These are phyloP conservation scores for Halyomorpha halys DNA, from an alignment of 1,140 invertebrate species.

Conservation along the genomic window DNA sequence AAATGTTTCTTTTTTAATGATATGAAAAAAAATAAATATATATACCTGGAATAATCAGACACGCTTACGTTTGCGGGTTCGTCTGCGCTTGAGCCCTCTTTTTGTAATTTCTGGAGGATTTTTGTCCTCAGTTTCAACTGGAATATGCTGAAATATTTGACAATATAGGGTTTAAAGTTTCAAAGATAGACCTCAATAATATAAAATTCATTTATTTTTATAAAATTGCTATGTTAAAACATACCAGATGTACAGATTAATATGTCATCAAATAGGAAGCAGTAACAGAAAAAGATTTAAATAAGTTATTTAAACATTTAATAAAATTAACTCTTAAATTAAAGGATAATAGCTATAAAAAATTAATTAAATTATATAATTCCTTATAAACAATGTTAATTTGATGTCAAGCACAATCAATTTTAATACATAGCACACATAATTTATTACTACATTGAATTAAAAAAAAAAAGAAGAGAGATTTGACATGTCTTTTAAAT, in stretches of 20 bases:
- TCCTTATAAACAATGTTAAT: too few relatives aligned
- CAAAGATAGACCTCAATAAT: not conserved
- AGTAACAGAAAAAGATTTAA: not conserved
- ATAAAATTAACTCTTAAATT: too few relatives aligned
- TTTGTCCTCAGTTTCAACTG: conserved; percentile 53
- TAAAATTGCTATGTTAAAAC: not conserved
- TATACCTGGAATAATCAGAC: conserved; percentile 74
- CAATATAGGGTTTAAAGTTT: not conserved
- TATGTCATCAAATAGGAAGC: conserved; percentile 3
- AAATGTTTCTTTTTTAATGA: too few relatives aligned
- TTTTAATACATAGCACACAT: too few relatives aligned
- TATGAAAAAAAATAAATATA: conserved; percentile 23
- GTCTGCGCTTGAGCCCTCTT: conserved; percentile 76
- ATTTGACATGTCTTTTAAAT: too few relatives aligned
- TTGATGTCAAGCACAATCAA: too few relatives aligned
- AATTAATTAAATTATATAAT: too few relatives aligned
- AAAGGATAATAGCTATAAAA: too few relatives aligned
- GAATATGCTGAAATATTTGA: conserved; percentile 7
- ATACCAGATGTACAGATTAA: not conserved
- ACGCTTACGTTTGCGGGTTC: conserved; percentile 74
- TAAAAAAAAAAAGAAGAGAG: too few relatives aligned
- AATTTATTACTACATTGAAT: too few relatives aligned
- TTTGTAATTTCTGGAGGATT: conserved; percentile 63
- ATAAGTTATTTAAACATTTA: too few relatives aligned
- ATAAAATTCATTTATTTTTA: not conserved